Evolutionary conservation across 2,113 vertebrate genomes (phyloP), one percentile per base, ranked within the genome.

Genomic region (Lepus timidus): DNA sequence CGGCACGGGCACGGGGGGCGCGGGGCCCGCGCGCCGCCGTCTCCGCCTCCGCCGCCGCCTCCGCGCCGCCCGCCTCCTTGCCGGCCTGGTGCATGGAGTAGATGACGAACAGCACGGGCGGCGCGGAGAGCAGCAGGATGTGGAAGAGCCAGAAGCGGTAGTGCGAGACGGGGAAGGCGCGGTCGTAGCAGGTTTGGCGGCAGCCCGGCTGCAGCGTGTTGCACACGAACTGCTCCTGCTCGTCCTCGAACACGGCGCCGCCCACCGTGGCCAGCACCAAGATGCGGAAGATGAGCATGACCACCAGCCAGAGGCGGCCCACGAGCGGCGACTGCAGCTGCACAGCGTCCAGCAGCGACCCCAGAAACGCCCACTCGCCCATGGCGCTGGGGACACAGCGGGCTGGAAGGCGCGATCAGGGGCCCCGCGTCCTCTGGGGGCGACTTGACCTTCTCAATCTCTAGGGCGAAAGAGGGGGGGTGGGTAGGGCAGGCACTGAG

Each of bases 131-230:
- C 71, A 99, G 98, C 25, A 99, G 98, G 44, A 99, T 98, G 96
- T 99, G 99, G 96, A 99, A 99, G 93, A 99, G 99, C 98, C 99
- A 99, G 98, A 99, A 99, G 96, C 99, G 98, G 97, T 99, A 99
- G 98, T 99, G 99, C 76, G 99, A 99, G 96, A 99, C 98, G 8
- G 99, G 99, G 97, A 99, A 99, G 78, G 99, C 99, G 71, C 97
- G 95, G 61, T 99, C 99, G 65, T 99, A 99, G 97, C 99, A 99
- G 22, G 99, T 99, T 89, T 99, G 99, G 91, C 99, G 99, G 97
- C 99, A 99, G 95, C 99, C 99, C 0, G 99, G 99, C 98, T 99
- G 99, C 84, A 99, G 96, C 4, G 99, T 99, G 98, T 99, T 99
- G 95, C 99, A 99, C 94, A 97, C 97, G 44, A 99, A 99, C 95